phyloP scores from a whole-genome alignment of 1,140 invertebrate species.

The Heliconius hermathena region DNA sequence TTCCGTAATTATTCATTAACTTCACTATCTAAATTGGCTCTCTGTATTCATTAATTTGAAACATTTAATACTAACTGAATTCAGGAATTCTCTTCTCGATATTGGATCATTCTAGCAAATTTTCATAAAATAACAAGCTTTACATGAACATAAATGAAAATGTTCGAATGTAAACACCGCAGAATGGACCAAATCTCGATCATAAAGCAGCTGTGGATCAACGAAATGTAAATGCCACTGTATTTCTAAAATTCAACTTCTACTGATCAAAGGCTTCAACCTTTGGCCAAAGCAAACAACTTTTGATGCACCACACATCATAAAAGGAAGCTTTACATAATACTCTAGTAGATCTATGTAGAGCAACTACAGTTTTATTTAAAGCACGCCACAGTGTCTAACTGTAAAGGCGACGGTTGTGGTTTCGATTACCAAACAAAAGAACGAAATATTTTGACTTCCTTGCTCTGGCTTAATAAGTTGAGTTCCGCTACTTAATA shows the following conservation, averaged over 20 bases:
- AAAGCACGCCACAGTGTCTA: not conserved
- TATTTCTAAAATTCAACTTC: constrained; percentile 1
- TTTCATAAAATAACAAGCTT: constrained; percentile 11
- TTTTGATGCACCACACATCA: constrained; percentile 3
- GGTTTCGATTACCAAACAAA: not conserved
- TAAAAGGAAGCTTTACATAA: not conserved
- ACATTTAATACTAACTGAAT: not conserved
- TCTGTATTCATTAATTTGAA: not conserved
- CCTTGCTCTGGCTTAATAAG: too few relatives aligned
- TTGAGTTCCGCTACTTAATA: too few relatives aligned
- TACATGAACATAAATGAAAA: not conserved
- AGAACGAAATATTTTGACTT: not conserved
- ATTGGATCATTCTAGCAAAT: not conserved
- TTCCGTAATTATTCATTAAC: not conserved
- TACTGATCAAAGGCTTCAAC: not conserved
- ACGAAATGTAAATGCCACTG: not conserved
- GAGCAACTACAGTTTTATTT: not conserved
- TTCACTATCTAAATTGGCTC: not conserved
- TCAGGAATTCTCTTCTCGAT: not conserved
- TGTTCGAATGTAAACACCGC: not conserved
- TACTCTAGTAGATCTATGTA: not conserved
- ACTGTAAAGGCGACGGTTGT: not conserved
- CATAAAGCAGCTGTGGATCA: not conserved
- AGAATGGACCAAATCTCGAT: constrained; percentile 8
- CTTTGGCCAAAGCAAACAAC: constrained; percentile 2